These are phyloP conservation scores for Idaea straminata DNA, from an alignment of 2,888 invertebrate species.

Conservation along the genomic window DNA sequence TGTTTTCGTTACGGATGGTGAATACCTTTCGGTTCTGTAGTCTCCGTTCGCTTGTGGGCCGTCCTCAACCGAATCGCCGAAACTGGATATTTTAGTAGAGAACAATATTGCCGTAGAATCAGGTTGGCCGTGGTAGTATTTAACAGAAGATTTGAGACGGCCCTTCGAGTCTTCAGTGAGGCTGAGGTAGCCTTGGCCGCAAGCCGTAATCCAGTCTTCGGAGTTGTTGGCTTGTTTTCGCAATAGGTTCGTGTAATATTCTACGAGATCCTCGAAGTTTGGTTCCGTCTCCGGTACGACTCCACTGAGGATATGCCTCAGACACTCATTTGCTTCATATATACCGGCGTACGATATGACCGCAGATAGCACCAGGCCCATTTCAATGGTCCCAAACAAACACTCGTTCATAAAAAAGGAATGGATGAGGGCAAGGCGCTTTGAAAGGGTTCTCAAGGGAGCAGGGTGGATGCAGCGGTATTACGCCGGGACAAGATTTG, in stretches of 20 bases:
- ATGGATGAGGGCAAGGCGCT: constrained; percentile 45
- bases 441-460: constrained; percentile 54
- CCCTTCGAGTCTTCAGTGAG: constrained; percentile 63
- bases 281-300: constrained; percentile 63
- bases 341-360: constrained; percentile 88
- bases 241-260: constrained; percentile 62
- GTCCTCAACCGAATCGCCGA: constrained; percentile 71
- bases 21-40: constrained; percentile 69
- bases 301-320: constrained; percentile 72
- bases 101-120: constrained; percentile 70
- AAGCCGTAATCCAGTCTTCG: constrained; percentile 59
- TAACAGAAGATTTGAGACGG: constrained; percentile 64
- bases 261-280: constrained; percentile 63
- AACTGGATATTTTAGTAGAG: constrained; percentile 77
- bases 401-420: constrained; percentile 44
- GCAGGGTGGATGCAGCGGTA: constrained; percentile 66
- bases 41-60: constrained; percentile 57
- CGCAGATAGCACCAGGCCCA: constrained; percentile 88
- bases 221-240: constrained; percentile 53
- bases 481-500: constrained; percentile 73
- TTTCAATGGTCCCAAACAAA: constrained; percentile 49
- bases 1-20: constrained; percentile 68
- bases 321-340: constrained; percentile 83
- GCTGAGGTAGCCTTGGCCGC: constrained; percentile 69
- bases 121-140: constrained; percentile 64